These are phyloP conservation scores for Acipenser transmontanus DNA, from an alignment of 2,797 vertebrate genomes.

Conservation along the genomic window DNA sequence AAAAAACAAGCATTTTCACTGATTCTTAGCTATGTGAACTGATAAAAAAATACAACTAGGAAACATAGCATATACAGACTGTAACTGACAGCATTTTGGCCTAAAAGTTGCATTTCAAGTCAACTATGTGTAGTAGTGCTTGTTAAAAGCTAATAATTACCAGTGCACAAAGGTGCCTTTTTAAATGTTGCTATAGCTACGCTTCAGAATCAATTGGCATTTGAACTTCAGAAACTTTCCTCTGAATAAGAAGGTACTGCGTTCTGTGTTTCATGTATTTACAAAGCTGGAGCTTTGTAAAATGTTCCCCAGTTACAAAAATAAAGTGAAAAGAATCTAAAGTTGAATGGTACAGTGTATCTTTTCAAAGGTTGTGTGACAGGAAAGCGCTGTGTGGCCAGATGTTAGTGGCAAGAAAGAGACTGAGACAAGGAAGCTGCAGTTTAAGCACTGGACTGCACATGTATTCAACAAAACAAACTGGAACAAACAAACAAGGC, in stretches of 20 bases:
- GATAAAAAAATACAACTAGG: not conserved
- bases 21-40: not conserved
- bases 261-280: not conserved
- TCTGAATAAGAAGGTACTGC: constrained; percentile 6
- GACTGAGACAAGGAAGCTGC: too few relatives aligned
- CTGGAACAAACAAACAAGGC: too few relatives aligned
- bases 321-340: not conserved
- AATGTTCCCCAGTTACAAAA: not conserved
- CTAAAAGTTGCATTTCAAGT: not conserved
- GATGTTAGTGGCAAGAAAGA: too few relatives aligned
- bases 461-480: too few relatives aligned
- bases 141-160: constrained; percentile 9
- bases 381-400: too few relatives aligned
- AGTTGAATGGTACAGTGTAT: too few relatives aligned
- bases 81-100: not conserved
- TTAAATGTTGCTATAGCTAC: not conserved
- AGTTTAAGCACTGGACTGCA: too few relatives aligned
- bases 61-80: not conserved
- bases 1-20: not conserved
- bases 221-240: constrained; percentile 1
- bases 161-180: constrained; percentile 1
- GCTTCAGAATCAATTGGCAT: not conserved
- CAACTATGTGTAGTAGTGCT: constrained; percentile 1
- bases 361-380: too few relatives aligned
- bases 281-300: constrained; percentile 1